phyloP scores from a whole-genome alignment of 2,113 vertebrate species.

The Festucalex cinctus region DNA sequence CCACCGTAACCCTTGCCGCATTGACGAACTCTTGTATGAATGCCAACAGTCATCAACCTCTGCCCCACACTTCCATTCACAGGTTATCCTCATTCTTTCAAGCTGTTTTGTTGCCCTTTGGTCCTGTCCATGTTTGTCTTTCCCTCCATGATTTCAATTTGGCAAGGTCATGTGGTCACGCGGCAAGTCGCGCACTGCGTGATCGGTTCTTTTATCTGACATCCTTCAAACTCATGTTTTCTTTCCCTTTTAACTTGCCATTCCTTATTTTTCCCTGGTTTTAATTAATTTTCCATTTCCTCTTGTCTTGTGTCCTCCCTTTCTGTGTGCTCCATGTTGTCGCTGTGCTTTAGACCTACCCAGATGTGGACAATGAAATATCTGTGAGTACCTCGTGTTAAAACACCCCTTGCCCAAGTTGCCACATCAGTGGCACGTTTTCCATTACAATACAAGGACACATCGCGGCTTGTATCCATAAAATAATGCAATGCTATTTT shows the following conservation, averaged over 20 bases:
- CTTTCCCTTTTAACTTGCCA: conserved; percentile 53
- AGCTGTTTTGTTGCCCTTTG: conserved; percentile 59
- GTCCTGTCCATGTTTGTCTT: conserved; percentile 54
- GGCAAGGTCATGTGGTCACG: conserved; percentile 27
- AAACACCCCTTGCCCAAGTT: conserved; percentile 49
- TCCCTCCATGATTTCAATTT: conserved; percentile 56
- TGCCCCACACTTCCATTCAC: conserved; percentile 25
- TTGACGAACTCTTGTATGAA: conserved; percentile 28
- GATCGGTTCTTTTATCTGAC: conserved; percentile 33
- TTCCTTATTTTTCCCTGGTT: conserved; percentile 43
- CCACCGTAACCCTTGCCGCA: conserved; percentile 22
- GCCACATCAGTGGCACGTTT: conserved; percentile 47
- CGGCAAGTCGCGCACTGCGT: conserved; percentile 30
- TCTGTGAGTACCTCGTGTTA: conserved; percentile 77
- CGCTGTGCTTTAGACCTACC: conserved; percentile 76
- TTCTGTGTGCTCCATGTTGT: conserved; percentile 64
- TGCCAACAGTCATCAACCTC: conserved; percentile 29
- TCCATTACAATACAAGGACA: conserved; percentile 27
- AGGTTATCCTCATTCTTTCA: conserved; percentile 21
- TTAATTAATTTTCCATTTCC: conserved; percentile 65
- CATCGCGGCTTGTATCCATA: conserved; percentile 19
- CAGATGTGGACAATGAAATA: conserved; percentile 79
- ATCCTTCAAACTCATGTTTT: conserved; percentile 43
- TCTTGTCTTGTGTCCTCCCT: conserved; percentile 48
- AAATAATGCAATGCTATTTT: conserved; percentile 1